These are phyloP conservation scores for Epistrophe grossulariae DNA, from an alignment of 2,888 invertebrate genomes.

Conservation along the genomic window DNA sequence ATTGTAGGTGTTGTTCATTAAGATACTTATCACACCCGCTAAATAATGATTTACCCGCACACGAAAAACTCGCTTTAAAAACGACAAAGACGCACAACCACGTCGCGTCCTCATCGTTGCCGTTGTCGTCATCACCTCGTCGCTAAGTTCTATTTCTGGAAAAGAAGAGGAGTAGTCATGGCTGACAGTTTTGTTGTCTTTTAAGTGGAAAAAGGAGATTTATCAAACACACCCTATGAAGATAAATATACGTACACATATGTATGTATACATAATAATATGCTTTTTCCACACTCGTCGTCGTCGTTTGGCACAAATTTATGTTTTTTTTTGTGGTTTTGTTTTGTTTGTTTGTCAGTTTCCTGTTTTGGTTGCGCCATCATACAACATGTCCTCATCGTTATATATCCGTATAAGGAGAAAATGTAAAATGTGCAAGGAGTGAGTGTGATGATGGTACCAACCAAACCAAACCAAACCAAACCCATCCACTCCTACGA, in stretches of 20 bases:
- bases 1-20: slow-evolving; percentile 73
- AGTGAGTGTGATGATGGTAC: slow-evolving; percentile 29
- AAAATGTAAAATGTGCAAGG: slow-evolving; percentile 44
- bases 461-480: not conserved
- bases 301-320: slow-evolving; percentile 21
- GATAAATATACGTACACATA: not conserved
- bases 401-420: slow-evolving; percentile 36
- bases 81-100: slow-evolving; percentile 8
- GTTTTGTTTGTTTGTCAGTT: slow-evolving; percentile 43
- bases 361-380: slow-evolving; percentile 57
- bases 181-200: slow-evolving; percentile 25
- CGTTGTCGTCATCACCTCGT: no score
- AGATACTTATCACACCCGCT: slow-evolving; percentile 72
- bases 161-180: slow-evolving; percentile 31
- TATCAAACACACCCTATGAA: slow-evolving; percentile 40
- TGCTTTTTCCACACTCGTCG: slow-evolving; percentile 7
- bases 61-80: slow-evolving; percentile 14
- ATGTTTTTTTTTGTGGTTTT: not conserved
- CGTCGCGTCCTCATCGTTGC: not conserved
- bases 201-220: slow-evolving; percentile 25
- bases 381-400: slow-evolving; percentile 48
- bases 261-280: not conserved
- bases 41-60: slow-evolving; percentile 53
- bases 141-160: slow-evolving; percentile 43
- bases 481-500: slow-evolving; percentile 55